Conservation (phyloP, 2,797 vertebrate genomes). For the Lacerta bilineata region DNA sequence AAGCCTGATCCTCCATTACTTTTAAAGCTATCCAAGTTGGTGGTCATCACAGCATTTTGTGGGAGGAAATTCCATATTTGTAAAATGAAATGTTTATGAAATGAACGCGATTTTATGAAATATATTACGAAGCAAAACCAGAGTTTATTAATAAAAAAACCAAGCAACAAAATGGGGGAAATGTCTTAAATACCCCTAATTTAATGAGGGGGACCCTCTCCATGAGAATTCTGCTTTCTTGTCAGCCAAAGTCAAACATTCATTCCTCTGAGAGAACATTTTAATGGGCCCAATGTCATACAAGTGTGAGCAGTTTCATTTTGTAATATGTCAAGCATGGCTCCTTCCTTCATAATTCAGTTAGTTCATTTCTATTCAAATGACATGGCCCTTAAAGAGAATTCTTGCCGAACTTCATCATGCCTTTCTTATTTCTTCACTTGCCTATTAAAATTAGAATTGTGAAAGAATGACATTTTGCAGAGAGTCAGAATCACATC, state of each 20-base stretch:
- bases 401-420: neutral
- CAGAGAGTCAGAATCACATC: neutral
- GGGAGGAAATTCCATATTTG: too few relatives aligned
- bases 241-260: neutral
- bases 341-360: neutral
- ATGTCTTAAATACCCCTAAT: neutral
- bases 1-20: neutral
- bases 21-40: too few relatives aligned
- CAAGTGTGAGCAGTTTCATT: neutral
- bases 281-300: neutral
- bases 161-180: neutral
- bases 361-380: slow-evolving; percentile 9
- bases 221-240: neutral
- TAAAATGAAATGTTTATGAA: too few relatives aligned
- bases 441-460: slow-evolving; percentile 34
- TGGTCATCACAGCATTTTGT: too few relatives aligned
- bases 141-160: neutral
- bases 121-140: neutral
- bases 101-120: neutral
- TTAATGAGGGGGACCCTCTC: neutral
- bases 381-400: neutral
- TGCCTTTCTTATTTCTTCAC: neutral
- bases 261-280: neutral
- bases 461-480: slow-evolving; percentile 35
- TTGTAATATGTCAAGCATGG: neutral